Evolutionary conservation across 2,797 vertebrate species (phyloP).

Genomic region (Mus spretus): DNA sequence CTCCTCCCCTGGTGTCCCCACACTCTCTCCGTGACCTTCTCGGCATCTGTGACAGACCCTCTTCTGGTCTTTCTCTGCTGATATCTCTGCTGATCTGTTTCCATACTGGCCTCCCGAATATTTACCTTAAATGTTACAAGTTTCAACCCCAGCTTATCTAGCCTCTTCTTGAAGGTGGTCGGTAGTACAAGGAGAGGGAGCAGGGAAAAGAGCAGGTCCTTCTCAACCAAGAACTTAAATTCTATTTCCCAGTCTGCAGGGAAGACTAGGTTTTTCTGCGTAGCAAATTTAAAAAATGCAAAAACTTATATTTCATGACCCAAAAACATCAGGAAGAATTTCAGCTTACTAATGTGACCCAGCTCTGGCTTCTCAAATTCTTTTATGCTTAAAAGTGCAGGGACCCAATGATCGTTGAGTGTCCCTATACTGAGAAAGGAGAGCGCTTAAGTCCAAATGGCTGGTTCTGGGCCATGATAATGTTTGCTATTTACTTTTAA

Average conservation of each 20-base stretch:
- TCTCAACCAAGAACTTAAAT: not conserved
- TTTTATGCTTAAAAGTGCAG: not conserved
- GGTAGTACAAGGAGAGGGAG: too few species aligned
- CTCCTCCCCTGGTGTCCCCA: not conserved
- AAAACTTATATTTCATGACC: not conserved
- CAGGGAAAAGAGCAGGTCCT: too few species aligned
- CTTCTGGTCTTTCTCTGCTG: not conserved
- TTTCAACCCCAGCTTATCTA: not conserved
- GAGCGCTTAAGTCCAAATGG: not conserved
- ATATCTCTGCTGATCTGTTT: not conserved
- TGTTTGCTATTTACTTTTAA: not conserved
- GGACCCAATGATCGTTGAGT: not conserved
- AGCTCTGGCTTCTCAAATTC: not conserved
- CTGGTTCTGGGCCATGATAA: not conserved
- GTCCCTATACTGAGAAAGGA: not conserved
- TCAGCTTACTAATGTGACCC: not conserved
- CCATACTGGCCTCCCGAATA: not conserved
- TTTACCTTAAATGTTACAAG: not conserved
- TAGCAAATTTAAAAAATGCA: not conserved
- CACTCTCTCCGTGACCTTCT: not conserved
- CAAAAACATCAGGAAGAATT: not conserved
- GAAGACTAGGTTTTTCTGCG: not conserved
- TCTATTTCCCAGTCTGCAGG: not conserved
- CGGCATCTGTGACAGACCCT: not conserved
- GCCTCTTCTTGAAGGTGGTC: not conserved